Base-by-base conservation (phyloP, 2,888 invertebrate genomes). In the Tachina grossa region DNA sequence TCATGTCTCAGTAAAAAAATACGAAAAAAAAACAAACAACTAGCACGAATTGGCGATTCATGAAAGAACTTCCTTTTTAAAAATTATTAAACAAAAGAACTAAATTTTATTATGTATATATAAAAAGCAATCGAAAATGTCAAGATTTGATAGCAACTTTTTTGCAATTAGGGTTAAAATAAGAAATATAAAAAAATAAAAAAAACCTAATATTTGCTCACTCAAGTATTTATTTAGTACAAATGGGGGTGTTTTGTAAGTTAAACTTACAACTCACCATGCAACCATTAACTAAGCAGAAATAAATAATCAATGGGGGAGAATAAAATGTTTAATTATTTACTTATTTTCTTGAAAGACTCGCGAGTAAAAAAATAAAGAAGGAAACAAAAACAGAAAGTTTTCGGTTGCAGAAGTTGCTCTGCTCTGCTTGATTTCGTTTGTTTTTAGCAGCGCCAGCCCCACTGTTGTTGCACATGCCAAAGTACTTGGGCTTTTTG, bases 61-160 rank as follows among this genome's bases (percentile, higher is more conserved):
- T 47, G 39, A 79, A 79, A 65, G 55, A 72, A 79, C 79, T 79
- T 79, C 71, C 71, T 63, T 72, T 79, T 72, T 39, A 45, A 47
- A 69, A 79, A 79, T 55, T 43, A 39, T 63, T 47, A 65, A 74
- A 74, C 80, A 81, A 81, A 74, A 81, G 74, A 81, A 74, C 43
- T 74, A 59, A 68, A 81, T 45, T 81, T 74, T 68, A 74, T 80
- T 61, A 47, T 63, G 51, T 49, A 41, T 74, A 74, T 81, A 75
- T 81, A 81, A 81, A 81, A 66, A 74, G 80, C 80, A 68, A 81
- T 81, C 74, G 80, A 81, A 74, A 81, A 81, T 81, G 80, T 68
- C 80, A 81, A 81, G 68, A 74, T 74, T 31, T 72, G 13, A 65
- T 65, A 47, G 71, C 53, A 55, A 63, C 31, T 47, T 63, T 43